phyloP scores from a whole-genome alignment of 1,140 invertebrate genomes.

The Ephestia elutella region DNA sequence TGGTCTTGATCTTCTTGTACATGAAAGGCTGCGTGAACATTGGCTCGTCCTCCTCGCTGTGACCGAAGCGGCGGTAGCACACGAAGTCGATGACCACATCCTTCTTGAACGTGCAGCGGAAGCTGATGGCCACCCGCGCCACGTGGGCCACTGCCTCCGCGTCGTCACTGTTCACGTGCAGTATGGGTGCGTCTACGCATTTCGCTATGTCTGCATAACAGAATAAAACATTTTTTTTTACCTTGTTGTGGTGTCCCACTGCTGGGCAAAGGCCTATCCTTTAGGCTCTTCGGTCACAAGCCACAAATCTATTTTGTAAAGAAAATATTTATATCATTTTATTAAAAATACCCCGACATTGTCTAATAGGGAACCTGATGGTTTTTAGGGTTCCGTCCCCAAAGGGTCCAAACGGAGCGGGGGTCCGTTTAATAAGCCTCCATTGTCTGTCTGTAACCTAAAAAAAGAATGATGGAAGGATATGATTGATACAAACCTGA shows the following conservation, averaged over 20 bases:
- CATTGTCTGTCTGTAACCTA: no score
- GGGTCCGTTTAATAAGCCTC: no score
- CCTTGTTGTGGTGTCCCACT: no score
- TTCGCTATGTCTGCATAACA: constrained; percentile 82
- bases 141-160: constrained; percentile 91
- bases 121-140: constrained; percentile 90
- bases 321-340: no score
- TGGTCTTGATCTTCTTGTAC: constrained; percentile 89
- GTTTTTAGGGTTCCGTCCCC: no score
- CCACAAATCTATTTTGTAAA: no score
- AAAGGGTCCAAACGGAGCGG: no score
- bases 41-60: constrained; percentile 96
- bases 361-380: no score
- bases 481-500: constrained; percentile 52
- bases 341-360: no score
- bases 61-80: constrained; percentile 90
- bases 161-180: constrained; percentile 96
- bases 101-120: constrained; percentile 87
- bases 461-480: neutral
- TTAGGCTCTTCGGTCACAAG: no score
- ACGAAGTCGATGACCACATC: constrained; percentile 94
- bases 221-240: no score
- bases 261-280: no score
- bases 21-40: constrained; percentile 96
- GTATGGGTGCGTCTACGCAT: constrained; percentile 91